Evolutionary conservation across 1,140 invertebrate genomes (phyloP), one percentile per base, ranked within the genome.

Genomic region (Drosophila parvula): DNA sequence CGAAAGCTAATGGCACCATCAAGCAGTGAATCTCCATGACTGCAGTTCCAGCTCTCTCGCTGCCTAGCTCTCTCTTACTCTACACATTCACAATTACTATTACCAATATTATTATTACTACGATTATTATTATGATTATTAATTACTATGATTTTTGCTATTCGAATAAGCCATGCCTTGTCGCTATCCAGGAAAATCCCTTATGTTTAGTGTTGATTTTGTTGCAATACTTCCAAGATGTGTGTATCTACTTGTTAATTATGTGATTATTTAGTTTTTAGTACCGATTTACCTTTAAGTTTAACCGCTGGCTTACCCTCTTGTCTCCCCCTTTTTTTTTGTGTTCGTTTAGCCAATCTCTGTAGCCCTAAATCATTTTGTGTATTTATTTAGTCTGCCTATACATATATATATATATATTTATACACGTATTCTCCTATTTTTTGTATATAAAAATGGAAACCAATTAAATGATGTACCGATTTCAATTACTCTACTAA

Each of bases 211-310:
- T 60, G 56, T 41, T 70, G 74, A 74, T 84, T 22, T 85, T 85
- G 84, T 88, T 84, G 84, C 84, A 90, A 84, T 89, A 85, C 80
- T 50, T 68, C 59, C 60, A 62, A 56, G 57, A 53, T 84, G 59
- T 53, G 50, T 53, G 32, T 69, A 78, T 79, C 73, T 59, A 58
- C 18, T 90, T 88, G 80, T 88, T 88, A 89, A 89, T 81, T 81
- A 14, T 53, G 84, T 90, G 79, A 89, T 89, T 89, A 84, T 88
- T 90, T 88, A 88, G 80, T 90, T 78, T 77, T 78, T 77, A 76
- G 79, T 64, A 48, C 28, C 61, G 68, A 78, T 74, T 85, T 73
- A 81, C 50, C 56, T 74, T 56, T 89, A 89, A 89, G 85, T 81
- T 82, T 22, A 60, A 18, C 61, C 36, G 30, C 45, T 60, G 51